A percentile compares a stretch with the other conserved stretches of the same genome.
Evolutionary conservation across 2,797 vertebrate genomes (phyloP).

Genomic region (Aythya fuligula): DNA sequence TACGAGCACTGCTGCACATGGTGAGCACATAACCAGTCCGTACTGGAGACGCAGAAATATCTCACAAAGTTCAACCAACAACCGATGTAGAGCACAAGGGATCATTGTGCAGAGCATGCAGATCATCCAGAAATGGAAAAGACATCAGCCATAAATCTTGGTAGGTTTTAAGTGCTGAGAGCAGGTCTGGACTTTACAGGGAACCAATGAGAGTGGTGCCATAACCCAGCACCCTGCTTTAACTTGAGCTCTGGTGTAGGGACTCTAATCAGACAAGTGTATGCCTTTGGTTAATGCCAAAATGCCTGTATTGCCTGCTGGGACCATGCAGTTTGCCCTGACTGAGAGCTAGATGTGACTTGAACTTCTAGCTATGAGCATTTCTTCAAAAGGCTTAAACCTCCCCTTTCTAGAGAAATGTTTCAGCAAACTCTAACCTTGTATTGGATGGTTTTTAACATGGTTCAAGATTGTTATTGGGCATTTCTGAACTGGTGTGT

Average conservation of each 20-base stretch:
- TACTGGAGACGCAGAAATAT: not conserved
- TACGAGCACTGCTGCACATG: not conserved
- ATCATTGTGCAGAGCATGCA: not conserved
- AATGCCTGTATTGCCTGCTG: not conserved
- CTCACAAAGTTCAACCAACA: not conserved
- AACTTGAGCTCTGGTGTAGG: not conserved
- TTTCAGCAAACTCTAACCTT: not conserved
- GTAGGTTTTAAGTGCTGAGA: not conserved
- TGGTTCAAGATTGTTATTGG: not conserved
- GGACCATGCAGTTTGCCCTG: not conserved
- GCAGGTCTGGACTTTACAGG: not conserved
- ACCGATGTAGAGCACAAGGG: not conserved
- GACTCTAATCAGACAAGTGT: accelerated
- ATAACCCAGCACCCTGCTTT: not conserved
- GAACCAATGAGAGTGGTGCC: not conserved
- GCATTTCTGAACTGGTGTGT: not conserved
- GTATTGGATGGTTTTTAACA: not conserved
- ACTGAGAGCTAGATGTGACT: not conserved
- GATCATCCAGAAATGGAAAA: not conserved
- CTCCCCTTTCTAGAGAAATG: not conserved
- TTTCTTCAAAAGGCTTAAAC: not conserved
- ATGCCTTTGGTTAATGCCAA: not conserved
- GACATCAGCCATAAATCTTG: not conserved
- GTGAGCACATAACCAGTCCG: not conserved
- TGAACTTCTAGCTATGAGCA: not conserved